Evolutionary conservation across 2,113 vertebrate species (phyloP).

Genomic region (Centropus unirufus): DNA sequence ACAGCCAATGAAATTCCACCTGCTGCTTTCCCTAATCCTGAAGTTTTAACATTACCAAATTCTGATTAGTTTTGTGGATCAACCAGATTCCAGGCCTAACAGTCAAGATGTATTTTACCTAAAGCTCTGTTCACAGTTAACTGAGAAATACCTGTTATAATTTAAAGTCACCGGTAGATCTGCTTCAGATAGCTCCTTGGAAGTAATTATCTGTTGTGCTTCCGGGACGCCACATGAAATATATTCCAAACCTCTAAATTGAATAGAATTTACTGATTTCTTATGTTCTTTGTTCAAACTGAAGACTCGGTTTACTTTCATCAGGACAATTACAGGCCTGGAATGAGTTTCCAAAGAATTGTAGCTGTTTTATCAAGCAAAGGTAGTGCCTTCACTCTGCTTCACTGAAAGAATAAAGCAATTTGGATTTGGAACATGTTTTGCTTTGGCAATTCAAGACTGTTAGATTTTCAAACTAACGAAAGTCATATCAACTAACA

Average conservation of each 20-base stretch:
- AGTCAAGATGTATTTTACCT: slow-evolving; percentile 49
- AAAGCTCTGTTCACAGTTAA: slow-evolving; percentile 33
- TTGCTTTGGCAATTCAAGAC: background rate
- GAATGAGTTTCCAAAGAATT: background rate
- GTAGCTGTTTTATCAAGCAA: background rate
- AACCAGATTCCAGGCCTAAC: slow-evolving; percentile 47
- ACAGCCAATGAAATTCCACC: slow-evolving; percentile 47
- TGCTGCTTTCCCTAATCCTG: slow-evolving; percentile 12
- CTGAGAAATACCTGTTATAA: slow-evolving; percentile 5
- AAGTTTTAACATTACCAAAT: slow-evolving; percentile 64
- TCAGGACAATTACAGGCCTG: background rate
- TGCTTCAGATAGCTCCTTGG: slow-evolving; percentile 43
- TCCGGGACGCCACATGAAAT: background rate
- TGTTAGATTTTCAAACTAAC: background rate
- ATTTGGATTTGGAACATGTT: background rate
- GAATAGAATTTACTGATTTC: background rate
- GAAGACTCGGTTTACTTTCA: background rate
- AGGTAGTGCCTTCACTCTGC: background rate
- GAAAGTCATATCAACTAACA: background rate
- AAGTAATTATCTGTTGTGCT: slow-evolving; percentile 21
- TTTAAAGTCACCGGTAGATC: slow-evolving; percentile 4
- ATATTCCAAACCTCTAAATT: background rate
- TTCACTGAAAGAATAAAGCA: background rate
- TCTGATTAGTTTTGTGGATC: slow-evolving; percentile 55
- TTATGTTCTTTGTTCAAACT: background rate